A percentile compares a stretch with the other conserved stretches of the same genome.
Conservation (phyloP, 1,140 invertebrate genomes). For the Thalassaphorura encarpata region DNA sequence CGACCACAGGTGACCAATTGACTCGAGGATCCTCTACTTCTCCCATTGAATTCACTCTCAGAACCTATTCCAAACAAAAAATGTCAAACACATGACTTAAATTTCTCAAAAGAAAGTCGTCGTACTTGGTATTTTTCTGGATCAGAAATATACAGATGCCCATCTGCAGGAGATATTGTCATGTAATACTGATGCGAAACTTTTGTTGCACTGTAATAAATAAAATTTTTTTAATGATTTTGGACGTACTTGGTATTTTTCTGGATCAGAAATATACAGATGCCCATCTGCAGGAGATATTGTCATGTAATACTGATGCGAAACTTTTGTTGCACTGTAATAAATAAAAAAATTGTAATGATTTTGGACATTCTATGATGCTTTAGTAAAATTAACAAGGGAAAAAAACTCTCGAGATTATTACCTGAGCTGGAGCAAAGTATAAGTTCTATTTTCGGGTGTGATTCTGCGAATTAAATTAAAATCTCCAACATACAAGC, state of each 20-base stretch:
- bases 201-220: background rate
- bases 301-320: conserved; percentile 89
- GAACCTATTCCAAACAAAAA: conserved; percentile 41
- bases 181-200: conserved; percentile 89
- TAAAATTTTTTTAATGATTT: conserved; percentile 25
- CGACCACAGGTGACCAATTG: conserved; percentile 82
- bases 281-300: conserved; percentile 90
- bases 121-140: conserved; percentile 5
- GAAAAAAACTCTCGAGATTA: no score
- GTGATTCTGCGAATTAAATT: conserved; percentile 88
- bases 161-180: conserved; percentile 87
- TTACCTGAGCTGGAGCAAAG: conserved; percentile 83
- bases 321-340: conserved; percentile 75
- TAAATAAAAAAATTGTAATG: conserved; percentile 20
- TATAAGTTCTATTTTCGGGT: conserved; percentile 81
- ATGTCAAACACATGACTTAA: background rate
- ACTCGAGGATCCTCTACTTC: conserved; percentile 67
- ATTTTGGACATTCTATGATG: no score
- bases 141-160: conserved; percentile 44
- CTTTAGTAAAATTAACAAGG: no score
- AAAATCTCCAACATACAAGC: conserved; percentile 92
- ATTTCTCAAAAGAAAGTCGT: background rate
- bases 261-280: conserved; percentile 91
- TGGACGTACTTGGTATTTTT: conserved; percentile 63
- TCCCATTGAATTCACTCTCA: conserved; percentile 60